Evolutionary conservation across 2,888 invertebrate species (phyloP).

Genomic region (Ophonus ardosiacus): DNA sequence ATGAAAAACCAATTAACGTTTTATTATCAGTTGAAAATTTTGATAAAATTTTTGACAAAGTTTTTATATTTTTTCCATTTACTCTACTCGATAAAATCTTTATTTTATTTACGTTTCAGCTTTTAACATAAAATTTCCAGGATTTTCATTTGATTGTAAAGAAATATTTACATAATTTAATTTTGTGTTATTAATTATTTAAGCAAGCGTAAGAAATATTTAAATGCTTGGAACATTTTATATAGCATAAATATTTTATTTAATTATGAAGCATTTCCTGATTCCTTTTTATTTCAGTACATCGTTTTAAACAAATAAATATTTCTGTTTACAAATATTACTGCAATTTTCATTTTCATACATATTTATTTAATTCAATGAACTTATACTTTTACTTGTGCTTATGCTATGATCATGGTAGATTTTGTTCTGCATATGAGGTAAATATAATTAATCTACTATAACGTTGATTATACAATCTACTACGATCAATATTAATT

Average conservation of each 20-base stretch:
- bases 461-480: no score
- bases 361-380: no score
- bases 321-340: no score
- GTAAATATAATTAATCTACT: no score
- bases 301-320: no score
- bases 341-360: no score
- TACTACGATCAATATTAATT: no score
- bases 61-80: neutral
- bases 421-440: no score
- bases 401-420: no score
- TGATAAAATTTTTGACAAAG: neutral
- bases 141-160: neutral
- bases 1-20: neutral
- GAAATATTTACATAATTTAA: neutral
- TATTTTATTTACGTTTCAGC: neutral
- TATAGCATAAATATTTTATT: neutral
- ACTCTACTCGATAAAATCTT: neutral
- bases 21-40: neutral
- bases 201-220: neutral
- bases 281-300: neutral
- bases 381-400: no score
- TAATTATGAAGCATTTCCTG: neutral
- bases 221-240: neutral
- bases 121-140: neutral
- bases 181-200: neutral